These are phyloP conservation scores for Cryptotermes secundus DNA, from an alignment of 1,140 invertebrate species.

Conservation along the genomic window DNA sequence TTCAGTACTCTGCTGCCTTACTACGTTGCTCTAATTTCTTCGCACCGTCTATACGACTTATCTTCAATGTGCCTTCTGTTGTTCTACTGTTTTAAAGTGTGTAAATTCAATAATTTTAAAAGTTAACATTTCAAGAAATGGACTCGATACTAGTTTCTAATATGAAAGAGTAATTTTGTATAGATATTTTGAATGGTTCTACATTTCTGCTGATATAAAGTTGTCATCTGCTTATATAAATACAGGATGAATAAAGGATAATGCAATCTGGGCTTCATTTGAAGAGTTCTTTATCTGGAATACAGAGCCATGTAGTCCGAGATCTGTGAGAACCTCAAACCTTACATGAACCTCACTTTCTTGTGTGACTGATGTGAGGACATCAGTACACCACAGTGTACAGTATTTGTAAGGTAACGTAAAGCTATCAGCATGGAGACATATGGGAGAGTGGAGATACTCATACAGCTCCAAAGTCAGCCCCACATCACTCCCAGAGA, in stretches of 20 bases:
- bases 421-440: too few relatives aligned
- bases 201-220: background rate
- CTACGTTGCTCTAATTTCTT: background rate
- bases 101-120: slow-evolving; percentile 7
- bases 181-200: background rate
- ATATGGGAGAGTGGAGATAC: too few relatives aligned
- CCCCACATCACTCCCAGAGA: too few relatives aligned
- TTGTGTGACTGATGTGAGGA: too few relatives aligned
- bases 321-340: too few relatives aligned
- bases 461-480: too few relatives aligned
- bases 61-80: slow-evolving; percentile 9
- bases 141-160: background rate
- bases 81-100: background rate
- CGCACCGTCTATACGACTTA: background rate
- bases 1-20: background rate
- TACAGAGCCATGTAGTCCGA: too few relatives aligned
- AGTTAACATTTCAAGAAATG: background rate
- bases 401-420: too few relatives aligned
- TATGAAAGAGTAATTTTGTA: background rate
- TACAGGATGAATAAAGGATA: background rate
- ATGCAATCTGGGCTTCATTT: background rate
- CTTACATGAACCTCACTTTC: background rate
- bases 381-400: too few relatives aligned
- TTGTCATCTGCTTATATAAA: background rate
- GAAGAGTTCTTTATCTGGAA: too few relatives aligned